Conservation (phyloP, 2,797 vertebrate genomes). For the Menidia menidia region DNA sequence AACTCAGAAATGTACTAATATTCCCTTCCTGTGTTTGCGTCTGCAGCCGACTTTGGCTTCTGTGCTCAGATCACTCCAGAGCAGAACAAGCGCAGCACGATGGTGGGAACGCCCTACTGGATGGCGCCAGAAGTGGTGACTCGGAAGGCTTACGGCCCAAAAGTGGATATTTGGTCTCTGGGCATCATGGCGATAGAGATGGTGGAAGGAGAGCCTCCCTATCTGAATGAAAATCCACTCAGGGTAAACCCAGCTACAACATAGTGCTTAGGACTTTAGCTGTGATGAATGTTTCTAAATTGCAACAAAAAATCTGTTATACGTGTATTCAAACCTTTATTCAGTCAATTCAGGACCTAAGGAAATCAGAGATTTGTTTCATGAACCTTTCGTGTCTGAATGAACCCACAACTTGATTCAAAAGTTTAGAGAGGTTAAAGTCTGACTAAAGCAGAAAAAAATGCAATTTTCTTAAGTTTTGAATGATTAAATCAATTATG, state of each 20-base stretch:
- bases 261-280: background rate
- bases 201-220: constrained; percentile 98
- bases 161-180: constrained; percentile 99
- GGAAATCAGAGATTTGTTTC: no score
- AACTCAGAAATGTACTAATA: background rate
- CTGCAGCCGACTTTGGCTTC: constrained; percentile 96
- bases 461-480: no score
- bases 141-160: constrained; percentile 96
- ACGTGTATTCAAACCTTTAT: background rate
- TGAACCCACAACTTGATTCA: no score
- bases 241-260: constrained; percentile 78
- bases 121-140: constrained; percentile 99
- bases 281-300: background rate
- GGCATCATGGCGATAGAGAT: constrained; percentile 99
- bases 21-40: constrained; percentile 8
- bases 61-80: constrained; percentile 99
- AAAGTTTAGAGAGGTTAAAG: no score
- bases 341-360: no score
- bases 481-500: no score
- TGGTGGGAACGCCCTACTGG: constrained; percentile 99
- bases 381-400: no score
- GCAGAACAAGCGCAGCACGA: constrained; percentile 98
- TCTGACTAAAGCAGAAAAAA: no score
- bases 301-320: background rate
- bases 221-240: constrained; percentile 97